Base-by-base conservation (phyloP, 2,797 vertebrate species). In the Thaleichthys pacificus region DNA sequence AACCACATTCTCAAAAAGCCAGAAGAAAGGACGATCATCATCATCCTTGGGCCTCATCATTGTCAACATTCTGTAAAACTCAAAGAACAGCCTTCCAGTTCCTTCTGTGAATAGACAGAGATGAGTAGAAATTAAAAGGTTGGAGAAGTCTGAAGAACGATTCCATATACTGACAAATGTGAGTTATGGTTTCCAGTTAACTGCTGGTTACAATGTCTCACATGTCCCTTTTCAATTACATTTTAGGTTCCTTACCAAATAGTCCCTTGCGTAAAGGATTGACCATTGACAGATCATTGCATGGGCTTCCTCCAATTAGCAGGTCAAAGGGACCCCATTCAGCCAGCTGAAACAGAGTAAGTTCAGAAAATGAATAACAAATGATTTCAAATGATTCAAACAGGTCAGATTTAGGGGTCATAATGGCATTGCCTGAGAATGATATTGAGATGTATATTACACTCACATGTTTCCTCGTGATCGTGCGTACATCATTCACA, bases 271-370 rank as follows among this genome's bases (percentile, higher is more conserved):
- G 92, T 26, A 94, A 90, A 0, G 97, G 94, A 58, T 94, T 99
- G 84, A 96, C 95, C 79, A 95, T 93, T 24, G 96, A 95, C 9
- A 98, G 91, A 15, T 99, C 96, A 0, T 96, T 96, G 70, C 95
- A 97, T 0, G 96, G 96, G 75, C 95, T 98, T 35, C 96, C 96
- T 66, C 97, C 97, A 0, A 99, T 99, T 86, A 99, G 93, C 77
- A 99, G 84, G 76, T 99, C 97, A 66, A 99, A 98, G 0, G 97
- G 97, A 11, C 97, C 97, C 97, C 97, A 99, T 73, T 98, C 95
- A 17, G 96, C 94, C 64, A 99, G 90, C 97, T 99, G 74, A 0
- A 89, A 21, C 56, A 47, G 24, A 28, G 72, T 35, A 58, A 6
- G 17, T 6, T 57, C 54, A 38, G 35, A 38, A 17, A 57, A 57